Conservation (phyloP, 2,113 vertebrate species). For the Amazona guildingii region DNA sequence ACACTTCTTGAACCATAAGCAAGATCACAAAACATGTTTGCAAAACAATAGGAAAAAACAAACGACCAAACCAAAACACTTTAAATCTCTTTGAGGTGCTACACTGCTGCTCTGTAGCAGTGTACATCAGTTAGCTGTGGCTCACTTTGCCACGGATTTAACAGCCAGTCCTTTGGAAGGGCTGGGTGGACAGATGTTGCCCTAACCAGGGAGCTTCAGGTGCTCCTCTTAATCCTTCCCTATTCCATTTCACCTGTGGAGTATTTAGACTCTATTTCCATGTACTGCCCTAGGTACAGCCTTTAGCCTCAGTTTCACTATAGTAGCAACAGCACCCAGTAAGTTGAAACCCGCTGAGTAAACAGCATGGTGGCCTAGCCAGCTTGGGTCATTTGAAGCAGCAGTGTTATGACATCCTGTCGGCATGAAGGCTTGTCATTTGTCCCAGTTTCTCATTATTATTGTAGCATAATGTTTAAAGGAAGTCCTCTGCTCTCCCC, state of each 20-base stretch:
- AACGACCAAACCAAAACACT: not conserved
- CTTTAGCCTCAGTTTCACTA: not conserved
- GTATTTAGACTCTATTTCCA: not conserved
- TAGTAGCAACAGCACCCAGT: not conserved
- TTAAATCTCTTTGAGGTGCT: not conserved
- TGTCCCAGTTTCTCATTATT: conserved; percentile 35
- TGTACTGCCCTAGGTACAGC: not conserved
- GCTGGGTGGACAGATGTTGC: not conserved
- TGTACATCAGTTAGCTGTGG: not conserved
- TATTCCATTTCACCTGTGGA: not conserved
- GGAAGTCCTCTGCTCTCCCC: conserved; percentile 50
- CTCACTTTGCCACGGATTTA: not conserved
- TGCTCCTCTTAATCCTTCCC: not conserved
- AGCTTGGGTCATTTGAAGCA: not conserved
- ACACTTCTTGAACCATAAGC: not conserved
- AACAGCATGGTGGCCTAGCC: not conserved
- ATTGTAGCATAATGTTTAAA: not conserved
- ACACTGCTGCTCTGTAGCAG: not conserved
- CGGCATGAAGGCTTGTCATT: conserved; percentile 30
- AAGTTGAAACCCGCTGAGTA: not conserved
- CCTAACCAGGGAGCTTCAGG: not conserved
- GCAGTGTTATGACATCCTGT: not conserved
- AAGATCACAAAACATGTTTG: not conserved
- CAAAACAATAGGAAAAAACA: not conserved
- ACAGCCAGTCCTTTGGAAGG: not conserved